Evolutionary conservation across 2,113 vertebrate species (phyloP).

Genomic region (Dendropsophus ebraccatus): DNA sequence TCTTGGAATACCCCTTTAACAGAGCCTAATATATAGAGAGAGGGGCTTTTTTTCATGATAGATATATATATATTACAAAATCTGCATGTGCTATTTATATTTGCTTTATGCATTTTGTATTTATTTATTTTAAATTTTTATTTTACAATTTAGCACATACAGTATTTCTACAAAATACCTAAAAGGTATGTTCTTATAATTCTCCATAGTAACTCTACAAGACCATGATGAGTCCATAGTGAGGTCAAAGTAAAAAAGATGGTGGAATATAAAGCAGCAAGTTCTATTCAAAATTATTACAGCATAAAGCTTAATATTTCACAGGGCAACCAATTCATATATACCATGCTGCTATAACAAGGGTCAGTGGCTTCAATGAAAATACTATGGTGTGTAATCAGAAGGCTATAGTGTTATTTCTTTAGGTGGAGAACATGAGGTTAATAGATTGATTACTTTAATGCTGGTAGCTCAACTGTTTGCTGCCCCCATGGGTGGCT

Average conservation of each 20-base stretch:
- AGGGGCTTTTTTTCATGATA: no score
- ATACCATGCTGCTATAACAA: background rate
- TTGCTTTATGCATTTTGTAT: no score
- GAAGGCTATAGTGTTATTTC: background rate
- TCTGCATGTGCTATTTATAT: no score
- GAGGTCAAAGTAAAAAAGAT: background rate
- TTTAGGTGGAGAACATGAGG: slow-evolving; percentile 22
- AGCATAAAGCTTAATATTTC: background rate
- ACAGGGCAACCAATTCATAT: background rate
- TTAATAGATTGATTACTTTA: slow-evolving; percentile 42
- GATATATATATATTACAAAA: no score
- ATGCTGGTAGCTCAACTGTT: background rate
- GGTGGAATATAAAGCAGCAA: background rate
- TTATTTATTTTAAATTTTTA: no score
- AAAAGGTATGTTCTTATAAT: background rate
- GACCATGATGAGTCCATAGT: background rate
- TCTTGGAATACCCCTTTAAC: no score
- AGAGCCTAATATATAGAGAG: no score
- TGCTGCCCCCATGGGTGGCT: background rate
- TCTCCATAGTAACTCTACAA: background rate
- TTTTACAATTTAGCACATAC: background rate
- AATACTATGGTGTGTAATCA: background rate
- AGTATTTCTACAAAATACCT: background rate
- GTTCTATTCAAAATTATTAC: background rate
- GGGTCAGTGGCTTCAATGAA: background rate